Conservation (phyloP, 2,113 vertebrate species). For the Scortum barcoo region DNA sequence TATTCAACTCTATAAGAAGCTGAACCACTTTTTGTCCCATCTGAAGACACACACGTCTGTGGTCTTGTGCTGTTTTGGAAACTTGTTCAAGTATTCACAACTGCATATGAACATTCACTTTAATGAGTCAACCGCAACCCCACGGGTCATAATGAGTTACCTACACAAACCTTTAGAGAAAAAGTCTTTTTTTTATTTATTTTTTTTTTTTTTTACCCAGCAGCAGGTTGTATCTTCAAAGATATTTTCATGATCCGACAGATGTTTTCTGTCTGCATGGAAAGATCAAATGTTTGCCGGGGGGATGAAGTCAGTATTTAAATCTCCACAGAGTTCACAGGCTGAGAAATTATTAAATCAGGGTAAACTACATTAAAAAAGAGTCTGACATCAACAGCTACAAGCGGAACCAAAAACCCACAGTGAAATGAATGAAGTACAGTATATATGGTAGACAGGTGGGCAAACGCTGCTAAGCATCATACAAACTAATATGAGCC, state of each 20-base stretch:
- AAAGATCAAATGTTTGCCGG: conserved; percentile 6
- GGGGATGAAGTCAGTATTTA: background rate
- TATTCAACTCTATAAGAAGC: background rate
- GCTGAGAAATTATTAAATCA: background rate
- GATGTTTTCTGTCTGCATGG: background rate
- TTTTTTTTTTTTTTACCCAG: background rate
- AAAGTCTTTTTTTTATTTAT: too few relatives aligned
- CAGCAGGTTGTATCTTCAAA: conserved; percentile 5
- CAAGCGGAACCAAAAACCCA: background rate
- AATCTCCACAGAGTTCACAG: background rate
- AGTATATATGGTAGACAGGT: background rate
- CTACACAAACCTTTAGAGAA: background rate
- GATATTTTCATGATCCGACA: background rate
- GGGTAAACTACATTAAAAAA: background rate
- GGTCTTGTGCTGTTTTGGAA: background rate
- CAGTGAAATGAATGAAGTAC: background rate
- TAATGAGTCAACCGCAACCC: too few relatives aligned
- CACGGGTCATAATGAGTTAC: background rate
- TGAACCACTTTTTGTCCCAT: background rate
- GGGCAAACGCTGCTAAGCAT: background rate
- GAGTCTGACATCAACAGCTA: background rate
- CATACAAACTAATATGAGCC: background rate
- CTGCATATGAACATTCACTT: background rate
- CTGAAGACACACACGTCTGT: background rate
- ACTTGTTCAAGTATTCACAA: background rate